These are phyloP conservation scores for Cartodere bifasciata DNA, from an alignment of 2,888 invertebrate genomes.

Conservation along the genomic window DNA sequence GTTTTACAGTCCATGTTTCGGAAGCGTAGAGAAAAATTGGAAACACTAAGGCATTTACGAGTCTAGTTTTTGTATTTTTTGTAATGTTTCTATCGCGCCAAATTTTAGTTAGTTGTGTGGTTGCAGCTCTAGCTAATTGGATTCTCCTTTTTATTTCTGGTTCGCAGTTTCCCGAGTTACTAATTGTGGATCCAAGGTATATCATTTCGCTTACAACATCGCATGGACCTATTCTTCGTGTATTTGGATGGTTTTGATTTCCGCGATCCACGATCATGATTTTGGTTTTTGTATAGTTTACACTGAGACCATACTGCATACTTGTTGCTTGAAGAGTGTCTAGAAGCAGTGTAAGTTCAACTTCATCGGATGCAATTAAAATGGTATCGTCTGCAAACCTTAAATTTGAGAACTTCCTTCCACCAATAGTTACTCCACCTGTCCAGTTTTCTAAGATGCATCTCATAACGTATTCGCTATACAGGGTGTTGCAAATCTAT, in stretches of 20 bases:
- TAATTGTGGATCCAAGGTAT: constrained; percentile 3
- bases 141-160: constrained; percentile 3
- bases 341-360: too few relatives aligned
- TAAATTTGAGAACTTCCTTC: too few relatives aligned
- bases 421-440: too few relatives aligned
- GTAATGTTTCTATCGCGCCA: constrained; percentile 1
- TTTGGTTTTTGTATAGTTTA: constrained; percentile 4
- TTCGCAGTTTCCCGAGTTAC: constrained; percentile 4
- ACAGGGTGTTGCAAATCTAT: too few relatives aligned
- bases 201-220: background rate
- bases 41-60: constrained; percentile 6
- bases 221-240: background rate
- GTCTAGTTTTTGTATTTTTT: constrained; percentile 2
- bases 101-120: too few relatives aligned
- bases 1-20: constrained; percentile 9
- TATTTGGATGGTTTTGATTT: too few relatives aligned
- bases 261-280: constrained; percentile 4
- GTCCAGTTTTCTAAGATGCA: too few relatives aligned
- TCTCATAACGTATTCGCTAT: too few relatives aligned
- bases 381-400: too few relatives aligned
- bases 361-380: too few relatives aligned
- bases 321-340: too few relatives aligned
- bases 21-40: constrained; percentile 5
- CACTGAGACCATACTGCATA: constrained; percentile 9
- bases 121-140: constrained; percentile 2